These are phyloP conservation scores for Megalops atlanticus DNA, from an alignment of 2,113 vertebrate species.

Conservation along the genomic window DNA sequence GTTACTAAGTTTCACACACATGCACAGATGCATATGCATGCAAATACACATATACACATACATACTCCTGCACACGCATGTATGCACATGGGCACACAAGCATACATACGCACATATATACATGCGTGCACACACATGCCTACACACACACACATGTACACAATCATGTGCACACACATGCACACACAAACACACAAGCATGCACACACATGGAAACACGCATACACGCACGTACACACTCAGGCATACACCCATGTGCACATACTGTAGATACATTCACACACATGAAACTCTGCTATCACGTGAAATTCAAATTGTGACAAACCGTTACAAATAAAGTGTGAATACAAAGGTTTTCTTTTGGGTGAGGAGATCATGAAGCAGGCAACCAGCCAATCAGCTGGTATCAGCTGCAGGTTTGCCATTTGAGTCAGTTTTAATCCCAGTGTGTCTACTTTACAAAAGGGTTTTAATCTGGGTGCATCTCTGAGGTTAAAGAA, in stretches of 20 bases:
- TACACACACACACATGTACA: neutral
- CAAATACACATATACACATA: neutral
- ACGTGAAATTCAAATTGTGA: too few species aligned
- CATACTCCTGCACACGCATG: conserved; percentile 4
- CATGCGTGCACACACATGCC: neutral
- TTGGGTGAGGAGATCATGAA: neutral
- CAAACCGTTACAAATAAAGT: conserved; percentile 98
- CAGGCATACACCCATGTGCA: neutral
- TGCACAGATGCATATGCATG: neutral
- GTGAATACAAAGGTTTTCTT: conserved; percentile 26
- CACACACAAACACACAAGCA: neutral
- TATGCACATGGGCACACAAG: conserved; percentile 28
- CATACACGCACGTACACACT: neutral
- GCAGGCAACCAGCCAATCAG: too few species aligned
- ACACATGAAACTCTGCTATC: too few species aligned
- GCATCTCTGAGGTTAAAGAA: neutral
- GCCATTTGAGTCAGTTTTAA: neutral
- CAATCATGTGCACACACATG: neutral
- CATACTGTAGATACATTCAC: neutral
- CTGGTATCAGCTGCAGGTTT: neutral
- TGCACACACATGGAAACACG: neutral
- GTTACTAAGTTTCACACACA: neutral
- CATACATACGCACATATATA: neutral
- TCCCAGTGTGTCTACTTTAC: neutral
- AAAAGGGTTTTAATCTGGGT: neutral